These are phyloP conservation scores for Turdus rufiventris DNA, from an alignment of 2,113 vertebrate genomes.

Conservation along the genomic window DNA sequence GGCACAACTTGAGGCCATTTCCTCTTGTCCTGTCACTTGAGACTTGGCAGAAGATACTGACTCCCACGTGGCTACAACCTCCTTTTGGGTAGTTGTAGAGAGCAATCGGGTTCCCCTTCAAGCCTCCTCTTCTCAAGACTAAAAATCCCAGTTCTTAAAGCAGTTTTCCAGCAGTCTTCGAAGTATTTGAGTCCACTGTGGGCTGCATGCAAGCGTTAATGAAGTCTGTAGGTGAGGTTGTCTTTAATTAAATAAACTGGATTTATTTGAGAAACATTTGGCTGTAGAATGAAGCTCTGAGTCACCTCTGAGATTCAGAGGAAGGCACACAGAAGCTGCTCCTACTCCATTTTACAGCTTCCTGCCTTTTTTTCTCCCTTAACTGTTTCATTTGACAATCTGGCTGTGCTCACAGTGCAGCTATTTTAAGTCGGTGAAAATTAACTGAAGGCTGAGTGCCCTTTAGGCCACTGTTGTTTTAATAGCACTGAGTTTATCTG, in stretches of 20 bases:
- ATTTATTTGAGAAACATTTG: neutral
- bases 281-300: neutral
- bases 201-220: neutral
- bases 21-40: neutral
- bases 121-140: neutral
- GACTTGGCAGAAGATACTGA: too few species aligned
- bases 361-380: neutral
- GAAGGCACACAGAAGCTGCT: neutral
- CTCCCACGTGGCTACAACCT: neutral
- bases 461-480: neutral
- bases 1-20: neutral
- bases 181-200: neutral
- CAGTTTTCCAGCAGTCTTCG: neutral
- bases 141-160: neutral
- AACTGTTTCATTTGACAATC: neutral
- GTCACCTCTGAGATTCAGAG: neutral
- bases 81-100: neutral
- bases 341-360: neutral
- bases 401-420: neutral
- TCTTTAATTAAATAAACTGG: neutral
- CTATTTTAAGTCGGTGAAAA: neutral
- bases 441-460: neutral
- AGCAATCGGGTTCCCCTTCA: rapidly evolving
- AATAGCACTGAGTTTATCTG: neutral
- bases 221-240: neutral